A percentile compares a stretch with the other conserved stretches of the same genome.
These are phyloP conservation scores for Antennarius maculatus DNA, from an alignment of 2,797 vertebrate species.

Conservation along the genomic window DNA sequence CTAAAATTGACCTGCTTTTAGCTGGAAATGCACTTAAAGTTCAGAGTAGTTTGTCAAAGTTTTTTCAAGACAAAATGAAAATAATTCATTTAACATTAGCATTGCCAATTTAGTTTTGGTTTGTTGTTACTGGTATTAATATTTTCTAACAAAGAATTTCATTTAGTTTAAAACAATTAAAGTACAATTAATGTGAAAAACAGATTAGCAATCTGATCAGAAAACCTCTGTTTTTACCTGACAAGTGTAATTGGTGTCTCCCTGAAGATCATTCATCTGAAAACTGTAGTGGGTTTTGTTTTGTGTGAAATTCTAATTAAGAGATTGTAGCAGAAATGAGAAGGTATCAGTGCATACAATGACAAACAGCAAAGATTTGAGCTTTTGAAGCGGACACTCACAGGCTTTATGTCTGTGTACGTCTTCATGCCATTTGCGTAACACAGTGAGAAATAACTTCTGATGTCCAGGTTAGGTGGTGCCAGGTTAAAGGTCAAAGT, in stretches of 20 bases:
- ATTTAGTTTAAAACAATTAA: not conserved
- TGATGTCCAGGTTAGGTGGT: slow-evolving; percentile 75
- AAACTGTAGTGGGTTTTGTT: slow-evolving; percentile 79
- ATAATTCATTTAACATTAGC: not conserved
- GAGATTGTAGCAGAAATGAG: not conserved
- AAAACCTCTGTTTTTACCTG: slow-evolving; percentile 65
- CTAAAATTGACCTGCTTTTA: not conserved
- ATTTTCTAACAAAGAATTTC: too few species aligned
- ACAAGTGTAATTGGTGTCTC: slow-evolving; percentile 80
- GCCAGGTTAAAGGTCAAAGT: slow-evolving; percentile 85
- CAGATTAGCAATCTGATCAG: not conserved
- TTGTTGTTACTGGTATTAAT: not conserved
- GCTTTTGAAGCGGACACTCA: slow-evolving; percentile 47
- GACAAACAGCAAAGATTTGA: not conserved
- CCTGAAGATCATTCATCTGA: slow-evolving; percentile 66
- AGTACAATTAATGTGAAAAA: not conserved
- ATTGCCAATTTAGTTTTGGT: not conserved
- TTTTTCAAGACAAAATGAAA: slow-evolving; percentile 6
- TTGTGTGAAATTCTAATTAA: slow-evolving; percentile 57
- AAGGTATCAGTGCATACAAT: not conserved
- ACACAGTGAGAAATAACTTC: slow-evolving; percentile 79
- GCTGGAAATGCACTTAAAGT: not conserved
- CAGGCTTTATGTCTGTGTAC: slow-evolving; percentile 70
- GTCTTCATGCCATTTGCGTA: slow-evolving; percentile 62
- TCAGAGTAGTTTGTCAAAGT: slow-evolving; percentile 1